phyloP scores from a whole-genome alignment of 2,888 invertebrate species.

The Dryocosmus kuriphilus region DNA sequence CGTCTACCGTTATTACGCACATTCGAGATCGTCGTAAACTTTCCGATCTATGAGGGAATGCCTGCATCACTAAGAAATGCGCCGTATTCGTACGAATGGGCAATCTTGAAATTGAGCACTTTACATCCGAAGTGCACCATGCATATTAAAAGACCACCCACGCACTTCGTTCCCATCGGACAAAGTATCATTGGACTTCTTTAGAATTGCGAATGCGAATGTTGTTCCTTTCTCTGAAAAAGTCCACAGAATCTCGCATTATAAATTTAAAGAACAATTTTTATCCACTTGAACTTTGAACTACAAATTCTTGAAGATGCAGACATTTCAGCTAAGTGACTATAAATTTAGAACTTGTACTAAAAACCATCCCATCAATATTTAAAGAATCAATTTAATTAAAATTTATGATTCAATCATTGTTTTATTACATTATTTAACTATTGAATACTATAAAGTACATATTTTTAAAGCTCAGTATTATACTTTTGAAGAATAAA shows the following conservation, averaged over 20 bases:
- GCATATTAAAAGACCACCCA: constrained; percentile 40
- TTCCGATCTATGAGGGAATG: constrained; percentile 25
- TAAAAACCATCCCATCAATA: neutral
- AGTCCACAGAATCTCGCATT: constrained; percentile 6
- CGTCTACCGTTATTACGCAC: constrained; percentile 22
- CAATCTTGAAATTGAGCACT: constrained; percentile 40
- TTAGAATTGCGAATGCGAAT: constrained; percentile 35
- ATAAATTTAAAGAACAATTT: constrained; percentile 8
- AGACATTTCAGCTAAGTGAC: neutral
- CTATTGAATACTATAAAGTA: too few relatives aligned
- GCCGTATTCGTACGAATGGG: constrained; percentile 36
- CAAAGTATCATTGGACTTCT: constrained; percentile 34
- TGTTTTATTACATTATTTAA: too few relatives aligned
- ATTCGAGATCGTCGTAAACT: constrained; percentile 15
- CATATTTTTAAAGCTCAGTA: too few relatives aligned
- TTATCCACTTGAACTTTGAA: constrained; percentile 33
- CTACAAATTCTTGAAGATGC: constrained; percentile 17
- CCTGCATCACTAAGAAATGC: constrained; percentile 29
- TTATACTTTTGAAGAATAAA: too few relatives aligned
- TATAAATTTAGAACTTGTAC: neutral
- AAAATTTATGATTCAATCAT: neutral
- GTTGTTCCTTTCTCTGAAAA: constrained; percentile 26
- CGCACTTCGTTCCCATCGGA: constrained; percentile 30
- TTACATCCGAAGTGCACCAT: constrained; percentile 34
- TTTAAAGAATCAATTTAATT: neutral